Evolutionary conservation across 2,113 vertebrate species (phyloP).

Genomic region (Thinocorus orbignyianus): DNA sequence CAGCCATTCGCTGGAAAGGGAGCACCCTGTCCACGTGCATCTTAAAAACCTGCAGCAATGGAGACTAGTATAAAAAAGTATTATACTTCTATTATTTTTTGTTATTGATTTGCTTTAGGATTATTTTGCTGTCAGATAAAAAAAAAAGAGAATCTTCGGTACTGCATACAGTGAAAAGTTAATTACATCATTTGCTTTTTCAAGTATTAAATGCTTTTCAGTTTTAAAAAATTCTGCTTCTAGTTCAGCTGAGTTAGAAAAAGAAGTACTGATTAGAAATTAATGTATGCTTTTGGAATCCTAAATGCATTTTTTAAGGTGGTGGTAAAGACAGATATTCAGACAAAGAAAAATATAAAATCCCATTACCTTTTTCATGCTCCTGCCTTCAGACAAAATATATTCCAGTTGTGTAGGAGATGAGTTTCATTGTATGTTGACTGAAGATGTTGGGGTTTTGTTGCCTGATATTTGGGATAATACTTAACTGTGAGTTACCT

Average conservation of each 20-base stretch:
- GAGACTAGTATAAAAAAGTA: neutral
- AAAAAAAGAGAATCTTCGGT: neutral
- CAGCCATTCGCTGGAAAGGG: fast-evolving
- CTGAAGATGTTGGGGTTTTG: neutral
- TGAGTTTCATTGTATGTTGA: neutral
- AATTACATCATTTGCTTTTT: neutral
- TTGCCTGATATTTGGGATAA: neutral
- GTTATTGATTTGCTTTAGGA: neutral
- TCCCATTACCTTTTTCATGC: neutral
- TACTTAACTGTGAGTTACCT: neutral
- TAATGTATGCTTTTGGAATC: neutral
- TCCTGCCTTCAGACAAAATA: neutral
- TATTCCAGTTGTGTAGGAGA: neutral
- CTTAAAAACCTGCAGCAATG: neutral
- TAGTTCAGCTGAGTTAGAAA: neutral
- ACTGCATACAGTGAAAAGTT: neutral
- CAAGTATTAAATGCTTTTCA: neutral
- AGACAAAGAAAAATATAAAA: neutral
- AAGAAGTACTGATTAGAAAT: neutral
- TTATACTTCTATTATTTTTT: neutral
- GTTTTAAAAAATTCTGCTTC: neutral
- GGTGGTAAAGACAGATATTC: neutral
- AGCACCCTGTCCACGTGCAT: neutral
- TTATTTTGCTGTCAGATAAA: neutral
- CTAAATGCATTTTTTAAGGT: neutral